These are phyloP conservation scores for Crenuchus spilurus DNA, from an alignment of 2,797 vertebrate species.

Conservation along the genomic window DNA sequence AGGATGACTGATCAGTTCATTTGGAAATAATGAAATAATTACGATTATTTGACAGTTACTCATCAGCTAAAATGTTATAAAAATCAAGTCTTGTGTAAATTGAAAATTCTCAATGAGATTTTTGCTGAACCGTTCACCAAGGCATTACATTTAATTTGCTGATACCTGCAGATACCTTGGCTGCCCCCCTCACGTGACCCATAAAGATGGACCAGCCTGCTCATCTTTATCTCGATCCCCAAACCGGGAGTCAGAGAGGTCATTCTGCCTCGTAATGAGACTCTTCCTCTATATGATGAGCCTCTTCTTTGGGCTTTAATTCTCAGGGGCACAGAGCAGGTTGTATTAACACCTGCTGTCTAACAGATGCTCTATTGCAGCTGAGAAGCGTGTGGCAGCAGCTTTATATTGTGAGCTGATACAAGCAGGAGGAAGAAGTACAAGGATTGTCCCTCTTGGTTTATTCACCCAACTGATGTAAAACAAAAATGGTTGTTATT, in stretches of 20 bases:
- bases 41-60: too few species aligned
- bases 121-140: too few species aligned
- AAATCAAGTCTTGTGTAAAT: too few species aligned
- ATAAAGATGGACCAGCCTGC: not conserved
- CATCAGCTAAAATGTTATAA: too few species aligned
- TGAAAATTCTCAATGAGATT: too few species aligned
- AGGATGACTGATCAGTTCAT: too few species aligned
- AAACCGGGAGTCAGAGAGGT: not conserved
- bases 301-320: not conserved
- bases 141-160: constrained; percentile 9
- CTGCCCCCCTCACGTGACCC: not conserved
- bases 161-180: not conserved
- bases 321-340: not conserved
- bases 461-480: not conserved
- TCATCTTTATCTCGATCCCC: constrained; percentile 17
- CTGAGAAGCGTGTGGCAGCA: not conserved
- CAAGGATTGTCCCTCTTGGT: not conserved
- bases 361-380: not conserved
- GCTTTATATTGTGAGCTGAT: not conserved
- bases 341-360: constrained; percentile 17
- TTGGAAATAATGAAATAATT: too few species aligned
- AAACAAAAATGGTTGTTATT: not conserved
- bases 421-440: constrained; percentile 1
- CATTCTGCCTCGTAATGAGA: constrained; percentile 2
- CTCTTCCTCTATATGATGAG: constrained; percentile 8